phyloP scores from a whole-genome alignment of 2,888 invertebrate species.

The Drosophila maculinotata region DNA sequence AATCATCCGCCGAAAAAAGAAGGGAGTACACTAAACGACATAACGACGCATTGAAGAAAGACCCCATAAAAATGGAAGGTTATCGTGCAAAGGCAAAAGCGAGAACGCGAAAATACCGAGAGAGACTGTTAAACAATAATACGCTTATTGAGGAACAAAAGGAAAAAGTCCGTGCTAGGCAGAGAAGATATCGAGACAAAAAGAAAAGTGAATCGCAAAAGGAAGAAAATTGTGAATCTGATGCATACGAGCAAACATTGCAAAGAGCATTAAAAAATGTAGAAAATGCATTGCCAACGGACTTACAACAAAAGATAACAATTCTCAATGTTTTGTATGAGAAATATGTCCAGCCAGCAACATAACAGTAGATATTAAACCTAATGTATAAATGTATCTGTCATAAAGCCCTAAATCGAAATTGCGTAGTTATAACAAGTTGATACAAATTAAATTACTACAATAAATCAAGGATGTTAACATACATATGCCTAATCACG shows the following conservation, averaged over 20 bases:
- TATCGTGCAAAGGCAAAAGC: not conserved
- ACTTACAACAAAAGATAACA: not conserved
- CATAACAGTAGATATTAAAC: not conserved
- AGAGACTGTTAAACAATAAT: not conserved
- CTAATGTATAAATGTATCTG: too few relatives aligned
- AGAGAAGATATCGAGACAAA: not conserved
- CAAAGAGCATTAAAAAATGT: not conserved
- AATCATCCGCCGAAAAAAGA: not conserved
- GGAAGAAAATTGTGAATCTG: too few relatives aligned
- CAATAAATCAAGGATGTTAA: too few relatives aligned
- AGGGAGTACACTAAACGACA: not conserved
- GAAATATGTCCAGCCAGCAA: not conserved
- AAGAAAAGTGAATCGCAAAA: too few relatives aligned
- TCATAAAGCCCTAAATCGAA: too few relatives aligned
- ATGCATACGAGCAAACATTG: not conserved
- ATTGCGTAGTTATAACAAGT: too few relatives aligned
- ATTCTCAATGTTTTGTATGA: not conserved
- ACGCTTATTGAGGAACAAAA: not conserved
- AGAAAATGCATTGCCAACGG: constrained; percentile 4
- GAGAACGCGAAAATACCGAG: not conserved
- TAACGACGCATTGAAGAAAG: not conserved
- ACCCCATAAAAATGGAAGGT: not conserved
- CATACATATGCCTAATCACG: too few relatives aligned
- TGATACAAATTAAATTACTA: too few relatives aligned
- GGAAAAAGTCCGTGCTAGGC: not conserved